A percentile compares a stretch with the other conserved stretches of the same genome.
phyloP scores from a whole-genome alignment of 2,888 invertebrate species.

The Stictocephala bisonia region DNA sequence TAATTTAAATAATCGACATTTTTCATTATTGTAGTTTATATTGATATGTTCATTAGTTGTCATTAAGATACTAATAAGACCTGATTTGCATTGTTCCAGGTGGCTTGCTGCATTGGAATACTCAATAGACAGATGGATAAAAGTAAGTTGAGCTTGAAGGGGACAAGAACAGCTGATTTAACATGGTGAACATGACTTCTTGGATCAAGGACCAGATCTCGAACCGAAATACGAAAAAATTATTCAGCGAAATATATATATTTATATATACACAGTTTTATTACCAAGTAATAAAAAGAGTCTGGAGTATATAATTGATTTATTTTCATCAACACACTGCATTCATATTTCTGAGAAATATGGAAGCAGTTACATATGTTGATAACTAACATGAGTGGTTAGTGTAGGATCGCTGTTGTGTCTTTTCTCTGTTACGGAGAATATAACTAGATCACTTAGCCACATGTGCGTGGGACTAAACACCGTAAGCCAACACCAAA shows the following conservation, averaged over 20 bases:
- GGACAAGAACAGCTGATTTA: background rate
- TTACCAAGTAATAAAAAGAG: slow-evolving; percentile 30
- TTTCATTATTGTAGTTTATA: too few species aligned
- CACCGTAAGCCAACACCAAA: slow-evolving; percentile 38
- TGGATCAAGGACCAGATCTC: background rate
- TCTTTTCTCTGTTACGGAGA: too few species aligned
- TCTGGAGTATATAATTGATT: slow-evolving; percentile 26
- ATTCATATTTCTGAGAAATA: slow-evolving; percentile 44
- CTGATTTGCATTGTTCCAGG: too few species aligned
- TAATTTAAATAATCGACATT: too few species aligned
- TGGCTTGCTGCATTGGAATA: slow-evolving; percentile 95
- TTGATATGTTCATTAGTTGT: too few species aligned
- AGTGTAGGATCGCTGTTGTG: background rate
- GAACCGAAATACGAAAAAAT: slow-evolving; percentile 26
- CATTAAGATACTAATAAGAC: too few species aligned
- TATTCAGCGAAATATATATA: slow-evolving; percentile 31
- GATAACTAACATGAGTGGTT: too few species aligned
- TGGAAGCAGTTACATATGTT: slow-evolving; percentile 32
- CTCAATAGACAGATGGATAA: slow-evolving; percentile 87
- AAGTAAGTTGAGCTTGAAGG: slow-evolving; percentile 54
- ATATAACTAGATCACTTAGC: too few species aligned
- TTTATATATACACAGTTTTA: slow-evolving; percentile 33
- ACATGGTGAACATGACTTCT: slow-evolving; percentile 34
- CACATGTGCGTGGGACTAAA: slow-evolving; percentile 1
- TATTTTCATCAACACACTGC: slow-evolving; percentile 16